Evolutionary conservation across 1,140 invertebrate genomes (phyloP).

Genomic region (Eurosta solidaginis): DNA sequence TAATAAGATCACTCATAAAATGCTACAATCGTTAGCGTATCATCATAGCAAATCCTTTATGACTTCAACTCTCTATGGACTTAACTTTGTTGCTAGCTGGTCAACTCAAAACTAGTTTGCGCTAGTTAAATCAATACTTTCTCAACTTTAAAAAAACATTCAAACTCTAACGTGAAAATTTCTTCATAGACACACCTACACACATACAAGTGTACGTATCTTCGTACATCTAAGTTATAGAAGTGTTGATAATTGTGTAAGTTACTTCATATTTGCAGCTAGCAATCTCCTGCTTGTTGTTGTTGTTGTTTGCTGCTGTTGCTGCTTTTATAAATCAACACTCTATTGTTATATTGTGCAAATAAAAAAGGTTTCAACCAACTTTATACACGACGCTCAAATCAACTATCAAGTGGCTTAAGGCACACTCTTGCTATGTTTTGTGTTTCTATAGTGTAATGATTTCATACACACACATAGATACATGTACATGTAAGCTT

Average conservation of each 20-base stretch:
- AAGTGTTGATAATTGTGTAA: no score
- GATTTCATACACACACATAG: no score
- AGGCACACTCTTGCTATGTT: no score
- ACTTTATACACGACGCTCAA: neutral
- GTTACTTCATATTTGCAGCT: no score
- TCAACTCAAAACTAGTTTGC: constrained; percentile 13
- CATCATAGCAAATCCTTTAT: neutral
- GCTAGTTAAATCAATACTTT: neutral
- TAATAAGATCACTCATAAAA: no score
- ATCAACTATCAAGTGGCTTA: neutral
- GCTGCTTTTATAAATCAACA: neutral
- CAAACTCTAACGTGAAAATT: no score
- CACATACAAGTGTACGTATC: neutral
- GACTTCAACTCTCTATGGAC: neutral
- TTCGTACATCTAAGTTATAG: neutral
- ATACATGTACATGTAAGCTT: no score
- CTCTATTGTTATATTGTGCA: neutral
- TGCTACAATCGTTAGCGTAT: neutral
- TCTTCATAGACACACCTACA: neutral
- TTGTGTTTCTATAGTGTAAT: no score
- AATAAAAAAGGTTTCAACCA: neutral
- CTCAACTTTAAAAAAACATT: neutral
- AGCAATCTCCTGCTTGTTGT: no score
- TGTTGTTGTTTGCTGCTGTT: neutral
- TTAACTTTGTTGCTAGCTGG: neutral